Conservation (phyloP, 2,113 vertebrate genomes). For the Gopherus flavomarginatus region DNA sequence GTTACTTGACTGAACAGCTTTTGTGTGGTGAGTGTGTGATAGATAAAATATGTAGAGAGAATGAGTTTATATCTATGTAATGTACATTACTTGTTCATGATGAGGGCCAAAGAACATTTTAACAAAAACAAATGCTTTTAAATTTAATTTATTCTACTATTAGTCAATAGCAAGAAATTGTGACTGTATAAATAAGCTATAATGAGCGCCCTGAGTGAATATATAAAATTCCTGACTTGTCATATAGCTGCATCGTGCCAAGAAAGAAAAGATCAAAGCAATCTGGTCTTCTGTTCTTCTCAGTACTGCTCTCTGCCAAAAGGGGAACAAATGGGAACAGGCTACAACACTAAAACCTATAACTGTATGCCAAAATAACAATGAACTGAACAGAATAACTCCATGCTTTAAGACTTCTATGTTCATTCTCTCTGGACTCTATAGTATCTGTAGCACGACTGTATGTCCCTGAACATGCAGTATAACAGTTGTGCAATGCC, state of each 20-base stretch:
- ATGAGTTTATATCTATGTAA: background rate
- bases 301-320: background rate
- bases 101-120: slow-evolving; percentile 23
- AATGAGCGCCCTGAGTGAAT: background rate
- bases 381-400: background rate
- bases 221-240: background rate
- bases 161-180: background rate
- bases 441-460: background rate
- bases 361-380: background rate
- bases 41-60: background rate
- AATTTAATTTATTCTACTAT: background rate
- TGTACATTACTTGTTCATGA: background rate
- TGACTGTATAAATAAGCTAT: background rate
- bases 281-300: background rate
- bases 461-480: background rate
- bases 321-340: background rate
- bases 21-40: background rate
- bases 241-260: background rate
- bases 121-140: background rate
- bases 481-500: background rate
- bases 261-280: background rate
- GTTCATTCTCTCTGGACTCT: background rate
- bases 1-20: background rate
- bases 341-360: background rate
- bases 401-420: background rate